Percentiles rank a stretch among this genome's conserved stretches.
Conservation (phyloP, 2,113 vertebrate genomes). For the zebrafish (Danio rerio) region GRCz12tu NC_133176.1:61246001-61246500, state of each 20-base stretch:
- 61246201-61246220: conserved; percentile 58
- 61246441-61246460: conserved; percentile 55
- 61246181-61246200: conserved; percentile 34
- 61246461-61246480: conserved; percentile 50
- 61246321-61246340: conserved; percentile 53
- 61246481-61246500: conserved; percentile 38
- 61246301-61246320: not conserved
- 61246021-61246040: conserved; percentile 55
- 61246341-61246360: conserved; percentile 33
- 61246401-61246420: conserved; percentile 53
- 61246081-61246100: conserved; percentile 62
- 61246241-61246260: conserved; percentile 30
- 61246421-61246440: conserved; percentile 54
- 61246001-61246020: conserved; percentile 53
- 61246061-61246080: conserved; percentile 49
- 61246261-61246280: conserved; percentile 28
- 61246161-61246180: conserved; percentile 45
- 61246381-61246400: conserved; percentile 37
- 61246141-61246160: conserved; percentile 16
- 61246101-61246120: conserved; percentile 61
- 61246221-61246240: conserved; percentile 58
- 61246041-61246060: conserved; percentile 49
- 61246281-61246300: conserved; percentile 56
- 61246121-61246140: conserved; percentile 54
- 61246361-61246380: conserved; percentile 39